Evolutionary conservation across 2,113 vertebrate species (phyloP).

Genomic region (Cromileptes altivelis): DNA sequence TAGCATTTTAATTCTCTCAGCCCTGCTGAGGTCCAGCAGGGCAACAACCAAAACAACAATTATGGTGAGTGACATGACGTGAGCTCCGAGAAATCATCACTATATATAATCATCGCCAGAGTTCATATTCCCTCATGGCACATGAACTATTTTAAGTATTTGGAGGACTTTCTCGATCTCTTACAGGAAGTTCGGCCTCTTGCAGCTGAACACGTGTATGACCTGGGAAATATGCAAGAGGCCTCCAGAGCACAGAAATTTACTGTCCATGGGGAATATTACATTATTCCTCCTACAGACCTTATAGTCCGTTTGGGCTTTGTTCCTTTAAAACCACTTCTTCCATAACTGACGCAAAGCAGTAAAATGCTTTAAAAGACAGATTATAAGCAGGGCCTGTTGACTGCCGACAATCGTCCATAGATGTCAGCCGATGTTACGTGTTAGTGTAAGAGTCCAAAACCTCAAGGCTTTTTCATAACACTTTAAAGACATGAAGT

Average conservation of each 20-base stretch:
- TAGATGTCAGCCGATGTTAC: not conserved
- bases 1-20: conserved; percentile 62
- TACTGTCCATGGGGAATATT: conserved; percentile 9
- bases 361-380: conserved; percentile 3
- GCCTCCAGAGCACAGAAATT: conserved; percentile 18
- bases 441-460: not conserved
- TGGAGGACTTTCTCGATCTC: conserved; percentile 12
- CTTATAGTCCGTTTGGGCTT: not conserved
- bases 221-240: conserved; percentile 40
- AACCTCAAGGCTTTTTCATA: not conserved
- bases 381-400: not conserved
- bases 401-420: not conserved
- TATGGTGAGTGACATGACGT: conserved; percentile 69
- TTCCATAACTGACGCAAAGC: not conserved
- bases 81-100: conserved; percentile 54
- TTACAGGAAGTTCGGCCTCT: conserved; percentile 64
- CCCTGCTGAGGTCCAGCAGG: conserved; percentile 40
- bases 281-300: not conserved
- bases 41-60: conserved; percentile 67
- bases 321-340: conserved; percentile 16
- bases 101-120: conserved; percentile 69
- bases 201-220: conserved; percentile 32
- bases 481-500: not conserved
- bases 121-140: conserved; percentile 60
- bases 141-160: conserved; percentile 68